Base-by-base conservation (phyloP, 2,113 vertebrate genomes). In the Argyrosomus japonicus region DNA sequence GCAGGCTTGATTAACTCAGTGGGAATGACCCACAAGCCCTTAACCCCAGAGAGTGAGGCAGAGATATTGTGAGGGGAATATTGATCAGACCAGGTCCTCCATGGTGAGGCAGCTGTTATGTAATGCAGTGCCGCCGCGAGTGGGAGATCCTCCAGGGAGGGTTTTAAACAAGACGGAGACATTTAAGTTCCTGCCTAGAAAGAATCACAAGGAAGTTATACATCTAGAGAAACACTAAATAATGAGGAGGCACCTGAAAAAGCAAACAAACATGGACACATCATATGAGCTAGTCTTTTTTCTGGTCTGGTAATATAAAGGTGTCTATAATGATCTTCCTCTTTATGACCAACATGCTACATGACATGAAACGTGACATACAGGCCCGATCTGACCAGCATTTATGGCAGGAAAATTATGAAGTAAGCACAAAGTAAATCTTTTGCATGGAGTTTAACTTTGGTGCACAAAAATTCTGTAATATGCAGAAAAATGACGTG, bases 21-120 rank as follows among this genome's bases (percentile, higher is more conserved):
- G 75, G 88, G 75, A 47, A 77, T 75, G 68, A 87, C 75, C 87
- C 81, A 75, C 36, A 61, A 56, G 77, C 61, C 61, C 32, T 77
- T 47, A 43, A 71, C 73, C 76, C 65, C 65, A 51, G 54, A 53
- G 61, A 61, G 53, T 1, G 13, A 40, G 21, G 48, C 45, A 3
- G 32, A 45, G 51, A 29, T 57, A 54, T 29, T 36, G 48, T 61
- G 58, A 54, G 63, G 62, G 68, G 57, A 56, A 45, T 83, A 84
- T 77, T 72, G 88, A 91, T 87, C 68, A 40, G 79, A 80, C 29
- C 61, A 8, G 10, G 10, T 48, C 51, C 27, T 87, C 53, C 64
- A 2, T 50, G 70, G 81, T 21, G 83, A 75, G 15, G 81, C 75
- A 50, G 53, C 57, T 65, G 75, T 88, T 88, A 75, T 64, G 68